Evolutionary conservation across 2,113 vertebrate genomes (phyloP), one percentile per base, ranked within the genome.

Genomic region (Gymnogyps californianus): DNA sequence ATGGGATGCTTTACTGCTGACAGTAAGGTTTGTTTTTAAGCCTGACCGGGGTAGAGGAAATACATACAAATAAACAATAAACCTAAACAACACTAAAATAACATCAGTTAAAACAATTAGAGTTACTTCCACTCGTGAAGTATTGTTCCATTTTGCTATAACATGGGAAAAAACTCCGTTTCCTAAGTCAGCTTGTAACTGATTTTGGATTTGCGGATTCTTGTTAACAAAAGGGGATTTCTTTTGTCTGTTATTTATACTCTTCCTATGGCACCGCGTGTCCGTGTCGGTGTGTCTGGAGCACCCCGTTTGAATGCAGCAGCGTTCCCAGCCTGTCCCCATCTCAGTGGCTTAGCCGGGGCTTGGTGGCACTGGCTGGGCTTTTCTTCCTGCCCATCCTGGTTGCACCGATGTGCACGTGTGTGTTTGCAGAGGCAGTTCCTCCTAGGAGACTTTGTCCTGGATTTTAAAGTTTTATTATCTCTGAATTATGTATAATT

Each of bases 91-190:
- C 97, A 97, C 97, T 94, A 97, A 98, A 98, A 98, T 98, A 98
- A 98, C 98, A 97, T 92, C 96, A 84, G 98, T 98, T 97, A 97
- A 98, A 98, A 98, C 98, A 98, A 98, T 98, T 96, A 96, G 87
- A 94, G 96, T 96, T 90, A 97, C 71, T 93, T 98, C 97, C 97
- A 98, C 87, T 97, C 38, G 0, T 36, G 9, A 87, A 93, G 97
- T 97, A 98, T 98, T 98, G 98, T 98, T 98, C 96, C 75, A 66
- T 95, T 92, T 91, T 88, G 40, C 96, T 57, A 51, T 70, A 96
- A 95, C 97, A 97, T 97, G 98, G 97, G 98, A 98, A 98, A 97
- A 96, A 89, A 85, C 49, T 97, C 97, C 77, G 6, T 98, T 98
- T 98, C 96, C 98, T 97, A 98, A 90, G 92, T 96, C 97, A 82